These are phyloP conservation scores for Xyliphius kryptos DNA, from an alignment of 2,113 vertebrate genomes.

Conservation along the genomic window DNA sequence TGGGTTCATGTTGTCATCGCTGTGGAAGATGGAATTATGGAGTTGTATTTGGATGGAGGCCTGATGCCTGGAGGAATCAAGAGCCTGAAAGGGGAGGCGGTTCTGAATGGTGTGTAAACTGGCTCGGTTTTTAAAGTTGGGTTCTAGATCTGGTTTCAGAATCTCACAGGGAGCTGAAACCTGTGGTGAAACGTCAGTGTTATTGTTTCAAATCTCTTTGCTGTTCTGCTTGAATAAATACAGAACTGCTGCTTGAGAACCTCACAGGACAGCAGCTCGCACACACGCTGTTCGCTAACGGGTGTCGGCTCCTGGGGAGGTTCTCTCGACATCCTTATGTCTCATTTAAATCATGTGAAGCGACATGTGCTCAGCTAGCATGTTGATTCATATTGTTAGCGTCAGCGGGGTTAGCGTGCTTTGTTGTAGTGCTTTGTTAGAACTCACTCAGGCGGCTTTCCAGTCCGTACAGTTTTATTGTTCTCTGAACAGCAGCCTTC, in stretches of 20 bases:
- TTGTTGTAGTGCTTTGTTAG: conserved; percentile 44
- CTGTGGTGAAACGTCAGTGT: neutral
- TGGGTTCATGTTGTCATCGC: conserved; percentile 89
- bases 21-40: conserved; percentile 84
- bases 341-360: conserved; percentile 45
- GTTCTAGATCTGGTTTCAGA: no score
- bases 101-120: conserved; percentile 75
- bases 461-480: conserved; percentile 38
- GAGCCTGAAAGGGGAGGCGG: conserved; percentile 86
- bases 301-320: conserved; percentile 31
- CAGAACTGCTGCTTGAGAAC: conserved; percentile 46
- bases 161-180: no score
- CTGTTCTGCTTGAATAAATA: conserved; percentile 52
- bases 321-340: conserved; percentile 37
- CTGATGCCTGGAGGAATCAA: conserved; percentile 74
- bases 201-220: conserved; percentile 52
- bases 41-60: conserved; percentile 85
- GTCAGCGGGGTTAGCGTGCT: conserved; percentile 19
- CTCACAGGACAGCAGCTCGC: conserved; percentile 43
- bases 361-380: conserved; percentile 42
- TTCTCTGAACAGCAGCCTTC: conserved; percentile 19
- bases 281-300: conserved; percentile 31
- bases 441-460: conserved; percentile 37
- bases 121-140: conserved; percentile 17
- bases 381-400: conserved; percentile 49